Evolutionary conservation across 2,888 invertebrate species (phyloP).

Genomic region (Drosophila phalerata): DNA sequence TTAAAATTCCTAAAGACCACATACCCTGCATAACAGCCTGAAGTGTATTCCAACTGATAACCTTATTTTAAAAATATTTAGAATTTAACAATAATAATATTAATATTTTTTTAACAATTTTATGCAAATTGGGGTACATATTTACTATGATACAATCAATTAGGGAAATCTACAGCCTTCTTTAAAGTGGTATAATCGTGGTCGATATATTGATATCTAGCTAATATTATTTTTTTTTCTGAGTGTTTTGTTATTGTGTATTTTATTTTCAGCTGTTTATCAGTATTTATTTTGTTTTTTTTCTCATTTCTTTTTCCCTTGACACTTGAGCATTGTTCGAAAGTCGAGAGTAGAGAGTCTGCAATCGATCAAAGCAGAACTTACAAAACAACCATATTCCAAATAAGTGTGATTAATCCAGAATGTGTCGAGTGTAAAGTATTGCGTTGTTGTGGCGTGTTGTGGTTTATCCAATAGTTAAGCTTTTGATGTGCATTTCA

Average conservation of each 20-base stretch:
- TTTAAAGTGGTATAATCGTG: constrained; percentile 11
- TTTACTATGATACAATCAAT: not conserved
- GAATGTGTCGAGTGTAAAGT: constrained; percentile 1
- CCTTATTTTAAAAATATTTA: too few species aligned
- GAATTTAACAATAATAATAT: not conserved
- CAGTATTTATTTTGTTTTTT: constrained; percentile 19
- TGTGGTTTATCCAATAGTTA: constrained; percentile 37
- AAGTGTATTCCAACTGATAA: not conserved
- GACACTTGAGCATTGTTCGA: constrained; percentile 14
- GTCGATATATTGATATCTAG: not conserved
- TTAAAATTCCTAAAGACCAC: not conserved
- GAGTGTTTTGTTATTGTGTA: not conserved
- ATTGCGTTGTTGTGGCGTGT: not conserved
- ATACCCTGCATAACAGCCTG: constrained; percentile 1
- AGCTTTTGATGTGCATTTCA: constrained; percentile 17
- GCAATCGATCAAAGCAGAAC: constrained; percentile 45
- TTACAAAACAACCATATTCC: constrained; percentile 84
- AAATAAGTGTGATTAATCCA: constrained; percentile 59
- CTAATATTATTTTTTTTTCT: not conserved
- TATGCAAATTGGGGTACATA: not conserved
- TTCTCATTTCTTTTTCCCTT: constrained; percentile 15
- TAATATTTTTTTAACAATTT: not conserved
- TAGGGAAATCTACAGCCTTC: not conserved
- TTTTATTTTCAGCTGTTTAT: constrained; percentile 37
- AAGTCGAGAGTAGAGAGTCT: constrained; percentile 3